These are phyloP conservation scores for Tachystola acroxantha DNA, from an alignment of 2,888 invertebrate genomes.

Conservation along the genomic window DNA sequence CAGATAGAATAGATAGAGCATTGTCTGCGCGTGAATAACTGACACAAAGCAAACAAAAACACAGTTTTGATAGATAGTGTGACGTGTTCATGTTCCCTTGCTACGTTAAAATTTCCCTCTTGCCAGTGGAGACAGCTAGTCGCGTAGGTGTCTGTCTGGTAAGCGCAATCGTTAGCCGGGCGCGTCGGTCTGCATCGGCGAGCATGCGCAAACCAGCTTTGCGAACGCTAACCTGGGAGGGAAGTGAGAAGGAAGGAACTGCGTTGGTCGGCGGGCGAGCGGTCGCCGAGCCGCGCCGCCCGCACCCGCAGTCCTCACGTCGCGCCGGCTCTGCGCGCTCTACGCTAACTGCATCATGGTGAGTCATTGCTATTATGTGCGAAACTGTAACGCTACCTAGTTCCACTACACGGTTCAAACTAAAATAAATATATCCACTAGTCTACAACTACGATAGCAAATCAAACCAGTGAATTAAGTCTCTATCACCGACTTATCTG, in stretches of 20 bases:
- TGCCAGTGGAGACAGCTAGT: conserved; percentile 66
- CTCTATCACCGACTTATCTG: conserved; percentile 15
- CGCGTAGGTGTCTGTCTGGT: conserved; percentile 66
- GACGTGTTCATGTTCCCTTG: conserved; percentile 46
- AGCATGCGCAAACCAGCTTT: conserved; percentile 61
- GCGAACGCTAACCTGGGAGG: conserved; percentile 46
- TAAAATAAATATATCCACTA: conserved; percentile 33
- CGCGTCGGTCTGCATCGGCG: conserved; percentile 69
- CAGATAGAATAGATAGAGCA: conserved; percentile 1
- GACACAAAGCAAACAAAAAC: conserved; percentile 8
- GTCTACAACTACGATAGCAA: conserved; percentile 10
- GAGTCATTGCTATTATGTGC: conserved; percentile 67
- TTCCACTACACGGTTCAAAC: conserved; percentile 33
- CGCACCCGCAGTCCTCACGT: conserved; percentile 68
- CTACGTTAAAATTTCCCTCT: conserved; percentile 66
- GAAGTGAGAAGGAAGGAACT: conserved; percentile 63
- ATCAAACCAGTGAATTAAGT: conserved; percentile 10
- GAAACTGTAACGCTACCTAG: conserved; percentile 59
- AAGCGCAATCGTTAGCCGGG: conserved; percentile 69
- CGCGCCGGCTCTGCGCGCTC: conserved; percentile 70
- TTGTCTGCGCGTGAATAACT: conserved; percentile 2
- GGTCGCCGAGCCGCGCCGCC: conserved; percentile 50
- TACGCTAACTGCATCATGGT: conserved; percentile 72
- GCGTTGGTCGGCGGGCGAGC: conserved; percentile 49
- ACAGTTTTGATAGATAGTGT: conserved; percentile 15